Evolutionary conservation across 2,797 vertebrate genomes (phyloP).

Genomic region (Picus viridis): DNA sequence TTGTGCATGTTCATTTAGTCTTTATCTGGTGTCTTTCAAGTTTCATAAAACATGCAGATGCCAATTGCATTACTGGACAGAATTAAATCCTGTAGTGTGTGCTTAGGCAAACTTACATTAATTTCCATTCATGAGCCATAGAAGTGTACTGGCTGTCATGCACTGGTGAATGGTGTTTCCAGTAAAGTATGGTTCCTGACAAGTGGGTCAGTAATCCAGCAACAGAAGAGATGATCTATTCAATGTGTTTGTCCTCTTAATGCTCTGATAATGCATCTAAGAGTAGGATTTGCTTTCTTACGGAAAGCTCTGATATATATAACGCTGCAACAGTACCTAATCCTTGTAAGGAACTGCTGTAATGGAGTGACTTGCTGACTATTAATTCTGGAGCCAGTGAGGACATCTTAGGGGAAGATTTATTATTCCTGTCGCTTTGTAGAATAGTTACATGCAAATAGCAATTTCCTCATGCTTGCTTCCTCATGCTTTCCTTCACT

Average conservation of each 20-base stretch:
- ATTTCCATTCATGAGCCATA: neutral
- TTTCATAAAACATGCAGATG: neutral
- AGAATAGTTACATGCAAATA: neutral
- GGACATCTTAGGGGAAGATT: neutral
- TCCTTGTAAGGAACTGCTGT: neutral
- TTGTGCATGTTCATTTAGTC: neutral
- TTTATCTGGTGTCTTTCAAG: slow-evolving; percentile 9
- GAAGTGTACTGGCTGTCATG: neutral
- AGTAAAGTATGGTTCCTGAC: neutral
- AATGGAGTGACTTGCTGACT: neutral
- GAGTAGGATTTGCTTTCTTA: neutral
- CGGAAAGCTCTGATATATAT: neutral
- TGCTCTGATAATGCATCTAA: neutral
- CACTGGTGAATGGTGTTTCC: neutral
- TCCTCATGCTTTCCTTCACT: neutral
- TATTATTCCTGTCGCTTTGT: slow-evolving; percentile 1
- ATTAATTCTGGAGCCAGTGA: neutral
- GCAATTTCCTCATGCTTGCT: neutral
- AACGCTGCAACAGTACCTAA: neutral
- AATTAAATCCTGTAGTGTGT: neutral
- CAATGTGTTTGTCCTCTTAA: neutral
- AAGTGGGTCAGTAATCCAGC: neutral
- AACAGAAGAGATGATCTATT: neutral
- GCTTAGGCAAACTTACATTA: neutral
- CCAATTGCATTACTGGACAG: neutral